A percentile compares a stretch with the other conserved stretches of the same genome.
Conservation (phyloP, 2,113 vertebrate genomes). For the Phalacrocorax pelagicus region DNA sequence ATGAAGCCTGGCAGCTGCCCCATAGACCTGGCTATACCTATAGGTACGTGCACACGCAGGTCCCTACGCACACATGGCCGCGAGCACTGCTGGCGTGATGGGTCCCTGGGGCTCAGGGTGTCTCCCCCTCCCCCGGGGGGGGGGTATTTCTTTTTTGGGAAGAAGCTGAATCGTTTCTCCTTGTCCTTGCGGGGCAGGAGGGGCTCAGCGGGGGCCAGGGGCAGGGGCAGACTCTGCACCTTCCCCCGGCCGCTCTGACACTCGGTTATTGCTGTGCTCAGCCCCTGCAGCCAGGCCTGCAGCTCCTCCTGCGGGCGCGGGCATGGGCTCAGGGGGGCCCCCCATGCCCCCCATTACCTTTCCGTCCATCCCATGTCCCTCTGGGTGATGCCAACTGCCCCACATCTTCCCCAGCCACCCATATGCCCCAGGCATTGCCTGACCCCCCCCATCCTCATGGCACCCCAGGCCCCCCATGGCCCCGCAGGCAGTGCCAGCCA, state of each 20-base stretch:
- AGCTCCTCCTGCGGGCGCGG: slow-evolving; percentile 83
- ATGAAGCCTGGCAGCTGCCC: not conserved
- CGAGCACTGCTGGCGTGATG: accelerated
- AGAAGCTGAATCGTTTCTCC: slow-evolving; percentile 90
- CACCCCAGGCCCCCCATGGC: too few relatives aligned
- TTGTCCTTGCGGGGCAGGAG: slow-evolving; percentile 82
- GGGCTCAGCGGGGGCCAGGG: slow-evolving; percentile 61
- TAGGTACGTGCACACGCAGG: not conserved
- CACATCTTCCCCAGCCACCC: not conserved
- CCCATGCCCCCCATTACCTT: too few relatives aligned
- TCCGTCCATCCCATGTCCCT: not conserved
- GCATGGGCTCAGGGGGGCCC: not conserved
- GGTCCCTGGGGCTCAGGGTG: not conserved
- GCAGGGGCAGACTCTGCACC: slow-evolving; percentile 84
- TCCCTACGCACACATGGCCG: not conserved
- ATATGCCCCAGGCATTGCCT: too few relatives aligned
- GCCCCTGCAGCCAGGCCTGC: slow-evolving; percentile 85
- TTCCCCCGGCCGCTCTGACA: slow-evolving; percentile 73
- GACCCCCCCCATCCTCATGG: not conserved
- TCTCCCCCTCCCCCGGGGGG: not conserved
- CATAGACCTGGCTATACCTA: not conserved
- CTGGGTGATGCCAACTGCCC: not conserved
- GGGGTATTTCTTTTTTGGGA: slow-evolving; percentile 90
- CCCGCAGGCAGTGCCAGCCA: not conserved
- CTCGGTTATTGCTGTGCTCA: slow-evolving; percentile 81